Evolutionary conservation across 2,113 vertebrate species (phyloP).

Genomic region (Carettochelys insculpta): DNA sequence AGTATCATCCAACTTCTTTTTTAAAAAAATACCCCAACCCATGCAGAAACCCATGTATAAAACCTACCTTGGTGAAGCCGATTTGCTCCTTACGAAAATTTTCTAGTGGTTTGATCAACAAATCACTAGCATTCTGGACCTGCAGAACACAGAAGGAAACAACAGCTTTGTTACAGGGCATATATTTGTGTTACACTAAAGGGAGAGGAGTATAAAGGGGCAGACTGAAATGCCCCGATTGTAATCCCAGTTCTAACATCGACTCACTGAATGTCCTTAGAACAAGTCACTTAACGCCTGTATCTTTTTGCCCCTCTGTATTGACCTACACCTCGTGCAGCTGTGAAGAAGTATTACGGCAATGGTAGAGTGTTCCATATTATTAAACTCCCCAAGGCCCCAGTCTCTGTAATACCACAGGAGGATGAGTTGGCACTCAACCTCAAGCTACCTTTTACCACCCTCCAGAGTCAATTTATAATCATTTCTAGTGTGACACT

Average conservation of each 20-base stretch:
- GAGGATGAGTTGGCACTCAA: not conserved
- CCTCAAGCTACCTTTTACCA: not conserved
- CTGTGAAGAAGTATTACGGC: not conserved
- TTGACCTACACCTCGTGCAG: accelerated
- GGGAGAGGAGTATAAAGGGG: not conserved
- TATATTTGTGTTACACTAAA: not conserved
- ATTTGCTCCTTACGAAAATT: constrained; percentile 96
- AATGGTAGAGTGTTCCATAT: accelerated
- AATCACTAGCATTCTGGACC: constrained; percentile 95
- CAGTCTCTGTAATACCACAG: not conserved
- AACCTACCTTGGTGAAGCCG: constrained; percentile 91
- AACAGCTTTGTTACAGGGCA: not conserved
- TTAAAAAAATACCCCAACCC: not conserved
- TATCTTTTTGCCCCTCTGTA: accelerated
- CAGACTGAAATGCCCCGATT: constrained; percentile 9
- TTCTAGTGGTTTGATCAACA: constrained; percentile 96
- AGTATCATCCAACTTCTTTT: not conserved
- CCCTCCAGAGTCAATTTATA: not conserved
- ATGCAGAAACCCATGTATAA: not conserved
- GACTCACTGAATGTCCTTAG: not conserved
- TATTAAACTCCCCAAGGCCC: not conserved
- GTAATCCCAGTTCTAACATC: not conserved
- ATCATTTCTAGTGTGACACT: not conserved
- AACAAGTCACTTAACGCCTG: not conserved
- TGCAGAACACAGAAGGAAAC: constrained; percentile 54